These are phyloP conservation scores for Furnarius figulus DNA, from an alignment of 2,113 vertebrate genomes.

Conservation along the genomic window DNA sequence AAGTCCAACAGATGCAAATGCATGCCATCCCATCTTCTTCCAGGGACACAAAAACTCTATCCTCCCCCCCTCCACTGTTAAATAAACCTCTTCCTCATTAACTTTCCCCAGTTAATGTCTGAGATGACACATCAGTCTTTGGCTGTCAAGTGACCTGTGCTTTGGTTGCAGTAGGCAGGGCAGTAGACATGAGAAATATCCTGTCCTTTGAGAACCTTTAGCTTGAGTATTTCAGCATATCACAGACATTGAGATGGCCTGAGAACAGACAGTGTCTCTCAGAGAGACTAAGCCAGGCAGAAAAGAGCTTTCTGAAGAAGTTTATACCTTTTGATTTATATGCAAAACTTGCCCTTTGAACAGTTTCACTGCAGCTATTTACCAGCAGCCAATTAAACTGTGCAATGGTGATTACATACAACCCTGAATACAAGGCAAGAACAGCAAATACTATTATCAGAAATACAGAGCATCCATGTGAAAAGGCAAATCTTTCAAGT, in stretches of 20 bases:
- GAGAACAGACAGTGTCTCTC: not conserved
- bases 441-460: not conserved
- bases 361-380: not conserved
- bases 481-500: not conserved
- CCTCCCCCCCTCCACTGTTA: not conserved
- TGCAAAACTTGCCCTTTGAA: not conserved
- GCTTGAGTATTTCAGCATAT: not conserved
- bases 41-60: not conserved
- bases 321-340: not conserved
- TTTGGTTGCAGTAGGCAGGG: not conserved
- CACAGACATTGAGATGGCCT: not conserved
- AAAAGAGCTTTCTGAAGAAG: not conserved
- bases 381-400: not conserved
- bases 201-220: not conserved
- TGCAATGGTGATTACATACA: not conserved
- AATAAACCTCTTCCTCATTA: conserved; percentile 2
- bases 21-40: not conserved
- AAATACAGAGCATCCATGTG: not conserved
- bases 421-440: not conserved
- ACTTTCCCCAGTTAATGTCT: not conserved
- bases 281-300: not conserved
- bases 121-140: not conserved
- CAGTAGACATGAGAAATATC: not conserved
- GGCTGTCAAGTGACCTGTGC: conserved; percentile 2
- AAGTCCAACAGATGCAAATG: not conserved